Base-by-base conservation (phyloP, 2,113 vertebrate genomes). In the Silurus asotus region DNA sequence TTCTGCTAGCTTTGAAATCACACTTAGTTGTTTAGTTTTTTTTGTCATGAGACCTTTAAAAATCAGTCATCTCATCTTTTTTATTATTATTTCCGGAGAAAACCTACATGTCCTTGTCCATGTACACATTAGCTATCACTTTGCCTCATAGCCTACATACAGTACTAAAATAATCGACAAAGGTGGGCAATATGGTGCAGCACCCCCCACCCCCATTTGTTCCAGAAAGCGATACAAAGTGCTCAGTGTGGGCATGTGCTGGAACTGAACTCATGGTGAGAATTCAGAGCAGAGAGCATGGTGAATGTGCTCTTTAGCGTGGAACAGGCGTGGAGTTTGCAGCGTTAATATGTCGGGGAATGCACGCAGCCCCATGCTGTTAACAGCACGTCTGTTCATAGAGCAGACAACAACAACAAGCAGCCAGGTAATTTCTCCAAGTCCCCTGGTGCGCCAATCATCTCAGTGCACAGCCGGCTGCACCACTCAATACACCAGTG, bases 401-500 rank as follows among this genome's bases (percentile, higher is more conserved):
- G 83, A 81, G 77, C 83, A 85, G 86, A 90, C 90, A 91, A 80
- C 77, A 80, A 80, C 56, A 80, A 92, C 91, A 90, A 92, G 88
- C 87, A 89, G 90, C 77, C 90, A 93, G 92, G 93, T 94, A 91
- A 93, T 94, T 89, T 92, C 89, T 84, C 84, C 82, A 87, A 58
- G 84, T 84, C 85, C 88, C 90, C 90, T 58, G 69, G 87, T 62
- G 89, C 87, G 77, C 87, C 88, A 84, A 90, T 90, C 92, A 88
- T 90, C 88, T 92, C 90, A 87, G 75, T 86, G 88, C 82, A 91
- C 92, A 92, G 91, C 70, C 81, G 64, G 55, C 70, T 78, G 82
- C 81, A 87, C 61, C n/a, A 81, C 84, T 86, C 56, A 62, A 83
- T 86, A 65, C 58, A 65, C 49, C 81, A 55, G 49, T 65, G 67